Base-by-base conservation (phyloP, 2,888 invertebrate species). In the Orthosia incerta region DNA sequence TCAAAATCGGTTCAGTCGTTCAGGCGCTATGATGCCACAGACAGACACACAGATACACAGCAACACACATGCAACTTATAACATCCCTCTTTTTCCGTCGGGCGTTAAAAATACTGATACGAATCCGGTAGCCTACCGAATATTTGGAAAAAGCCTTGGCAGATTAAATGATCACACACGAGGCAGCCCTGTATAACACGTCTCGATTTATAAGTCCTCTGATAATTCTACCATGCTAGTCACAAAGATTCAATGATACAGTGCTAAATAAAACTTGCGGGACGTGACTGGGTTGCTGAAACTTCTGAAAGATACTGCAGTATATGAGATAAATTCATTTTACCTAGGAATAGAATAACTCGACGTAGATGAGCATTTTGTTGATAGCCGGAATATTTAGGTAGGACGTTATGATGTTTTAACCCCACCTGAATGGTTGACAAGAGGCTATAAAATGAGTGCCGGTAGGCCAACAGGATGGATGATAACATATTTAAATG, bases 191-290 rank as follows among this genome's bases (percentile, higher is more conserved):
- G 60, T 20, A 1, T 3, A 23, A 51, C 64, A 66, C 74, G 59
- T 59, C 62, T 51, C 64, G 64, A 86, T 86, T 86, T 86, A 86
- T 86, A 71, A 79, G 80, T 71, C 86, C 76, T 82, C 71, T 67
- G 83, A 75, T 76, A 86, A 71, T 82, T 74, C 64, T 60, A 53
- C 68, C 64, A 81, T 77, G 84, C 79, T 61, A 67, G 71, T 75
- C 82, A 76, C 82, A 80, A 80, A 77, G 77, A 87, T 88, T 88
- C 87, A 84, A 85, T 86, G 82, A 82, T 80, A 85, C 79, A 76
- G 65, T 59, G 65, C 79, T 86, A 88, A 89, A 89, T 88, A 89
- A 87, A 86, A 86, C 82, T 80, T 62, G 76, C 31, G 15, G 60
- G 11, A 51, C 87, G 89, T 89, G 89, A 64, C 76, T 55, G 4